A percentile compares a stretch with the other conserved stretches of the same genome.
Evolutionary conservation across 2,113 vertebrate genomes (phyloP).

Genomic region (Rafetus swinhoei): DNA sequence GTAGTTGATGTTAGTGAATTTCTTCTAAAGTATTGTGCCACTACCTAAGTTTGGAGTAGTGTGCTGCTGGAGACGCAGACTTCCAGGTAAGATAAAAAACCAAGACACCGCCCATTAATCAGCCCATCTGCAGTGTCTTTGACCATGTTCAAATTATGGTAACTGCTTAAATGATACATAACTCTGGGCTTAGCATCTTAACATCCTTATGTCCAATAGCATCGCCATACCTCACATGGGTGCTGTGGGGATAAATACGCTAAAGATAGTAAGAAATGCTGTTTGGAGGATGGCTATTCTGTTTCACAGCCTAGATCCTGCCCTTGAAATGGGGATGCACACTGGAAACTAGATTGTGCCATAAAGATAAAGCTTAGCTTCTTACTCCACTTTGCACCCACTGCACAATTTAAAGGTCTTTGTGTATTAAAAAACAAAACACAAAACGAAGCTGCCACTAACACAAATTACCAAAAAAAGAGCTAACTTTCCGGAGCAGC

Average conservation of each 20-base stretch:
- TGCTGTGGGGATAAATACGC: neutral
- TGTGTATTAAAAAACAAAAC: neutral
- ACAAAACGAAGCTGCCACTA: neutral
- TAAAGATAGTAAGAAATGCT: neutral
- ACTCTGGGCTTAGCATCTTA: neutral
- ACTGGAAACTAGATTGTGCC: neutral
- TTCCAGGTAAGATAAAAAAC: neutral
- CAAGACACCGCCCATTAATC: fast-evolving
- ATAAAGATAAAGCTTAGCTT: neutral
- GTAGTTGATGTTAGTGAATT: neutral
- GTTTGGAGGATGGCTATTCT: neutral
- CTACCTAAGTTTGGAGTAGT: fast-evolving
- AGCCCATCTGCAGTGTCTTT: neutral
- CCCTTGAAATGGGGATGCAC: neutral
- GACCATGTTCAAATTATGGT: neutral
- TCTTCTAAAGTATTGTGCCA: neutral
- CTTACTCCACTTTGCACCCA: neutral
- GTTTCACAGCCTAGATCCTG: neutral
- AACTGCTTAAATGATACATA: neutral
- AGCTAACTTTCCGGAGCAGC: neutral
- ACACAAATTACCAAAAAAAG: neutral
- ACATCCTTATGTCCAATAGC: too few relatives aligned
- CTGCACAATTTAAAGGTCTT: neutral
- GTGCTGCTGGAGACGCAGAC: fast-evolving
- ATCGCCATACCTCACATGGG: neutral